Conservation (phyloP, 2,888 invertebrate species). For the Melanchra persicariae region DNA sequence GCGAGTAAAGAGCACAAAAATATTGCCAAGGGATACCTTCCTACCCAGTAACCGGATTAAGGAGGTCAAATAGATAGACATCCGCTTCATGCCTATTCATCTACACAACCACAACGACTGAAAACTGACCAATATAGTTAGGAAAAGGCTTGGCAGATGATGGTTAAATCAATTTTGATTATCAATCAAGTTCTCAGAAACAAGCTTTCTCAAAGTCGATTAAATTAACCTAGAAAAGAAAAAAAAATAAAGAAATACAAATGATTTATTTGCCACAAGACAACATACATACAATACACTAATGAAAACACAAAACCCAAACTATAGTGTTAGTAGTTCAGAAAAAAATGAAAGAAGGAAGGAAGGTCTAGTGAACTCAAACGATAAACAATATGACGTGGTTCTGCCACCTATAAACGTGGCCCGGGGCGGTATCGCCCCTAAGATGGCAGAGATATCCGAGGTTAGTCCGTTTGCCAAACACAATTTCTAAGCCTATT, state of each 20-base stretch:
- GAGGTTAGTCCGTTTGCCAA: slow-evolving; percentile 56
- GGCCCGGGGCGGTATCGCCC: slow-evolving; percentile 32
- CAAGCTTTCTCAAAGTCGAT: neutral
- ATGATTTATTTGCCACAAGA: no score
- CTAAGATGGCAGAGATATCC: slow-evolving; percentile 48
- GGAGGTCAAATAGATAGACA: no score
- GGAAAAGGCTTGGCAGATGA: neutral
- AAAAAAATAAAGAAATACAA: no score
- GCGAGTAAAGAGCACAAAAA: neutral
- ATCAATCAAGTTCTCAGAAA: no score
- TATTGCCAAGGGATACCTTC: no score
- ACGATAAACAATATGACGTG: slow-evolving; percentile 15
- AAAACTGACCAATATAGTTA: neutral
- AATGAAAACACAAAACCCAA: no score
- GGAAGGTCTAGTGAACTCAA: neutral
- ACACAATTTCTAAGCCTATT: slow-evolving; percentile 63
- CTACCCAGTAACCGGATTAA: no score
- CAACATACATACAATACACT: no score
- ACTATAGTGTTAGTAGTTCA: no score
- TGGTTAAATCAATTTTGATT: neutral
- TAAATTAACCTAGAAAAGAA: neutral
- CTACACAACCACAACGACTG: no score
- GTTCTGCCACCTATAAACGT: slow-evolving; percentile 29
- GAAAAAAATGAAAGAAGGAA: no score
- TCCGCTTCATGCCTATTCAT: no score